Percentiles rank a stretch among this genome's conserved stretches.
These are phyloP conservation scores for Ellobium chinense DNA, from an alignment of 2,888 invertebrate species.

Conservation along the genomic window DNA sequence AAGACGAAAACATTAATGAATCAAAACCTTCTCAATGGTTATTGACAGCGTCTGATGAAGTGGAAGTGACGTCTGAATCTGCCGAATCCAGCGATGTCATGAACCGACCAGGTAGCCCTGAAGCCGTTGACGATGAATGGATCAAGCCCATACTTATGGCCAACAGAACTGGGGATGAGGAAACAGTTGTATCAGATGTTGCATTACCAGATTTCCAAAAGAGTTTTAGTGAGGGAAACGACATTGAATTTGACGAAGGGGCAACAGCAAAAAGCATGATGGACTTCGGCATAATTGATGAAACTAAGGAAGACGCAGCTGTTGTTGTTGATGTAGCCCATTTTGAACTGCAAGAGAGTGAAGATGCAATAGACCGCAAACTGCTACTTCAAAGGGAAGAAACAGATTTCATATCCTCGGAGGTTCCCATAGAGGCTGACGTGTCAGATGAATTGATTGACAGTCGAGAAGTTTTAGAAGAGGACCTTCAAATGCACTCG, in stretches of 20 bases:
- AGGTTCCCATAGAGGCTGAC: not conserved
- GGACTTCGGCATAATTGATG: too few species aligned
- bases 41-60: not conserved
- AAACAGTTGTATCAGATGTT: not conserved
- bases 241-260: slow-evolving; percentile 8
- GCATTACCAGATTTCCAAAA: not conserved
- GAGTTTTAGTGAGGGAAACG: not conserved
- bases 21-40: too few species aligned
- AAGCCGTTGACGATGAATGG: slow-evolving; percentile 34
- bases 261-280: not conserved
- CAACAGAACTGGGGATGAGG: not conserved
- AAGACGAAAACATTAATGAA: too few species aligned
- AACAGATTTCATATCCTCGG: too few species aligned
- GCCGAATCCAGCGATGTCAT: not conserved
- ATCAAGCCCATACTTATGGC: not conserved
- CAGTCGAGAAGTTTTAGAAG: too few species aligned
- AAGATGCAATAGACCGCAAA: not conserved
- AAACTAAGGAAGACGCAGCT: too few species aligned
- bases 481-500: not conserved
- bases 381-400: not conserved
- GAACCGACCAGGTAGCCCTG: slow-evolving; percentile 25
- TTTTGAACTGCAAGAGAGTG: too few species aligned
- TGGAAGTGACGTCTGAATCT: not conserved
- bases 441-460: not conserved
- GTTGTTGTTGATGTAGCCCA: not conserved